Evolutionary conservation across 1,140 invertebrate genomes (phyloP).

Genomic region (Dendrolimus punctatus): DNA sequence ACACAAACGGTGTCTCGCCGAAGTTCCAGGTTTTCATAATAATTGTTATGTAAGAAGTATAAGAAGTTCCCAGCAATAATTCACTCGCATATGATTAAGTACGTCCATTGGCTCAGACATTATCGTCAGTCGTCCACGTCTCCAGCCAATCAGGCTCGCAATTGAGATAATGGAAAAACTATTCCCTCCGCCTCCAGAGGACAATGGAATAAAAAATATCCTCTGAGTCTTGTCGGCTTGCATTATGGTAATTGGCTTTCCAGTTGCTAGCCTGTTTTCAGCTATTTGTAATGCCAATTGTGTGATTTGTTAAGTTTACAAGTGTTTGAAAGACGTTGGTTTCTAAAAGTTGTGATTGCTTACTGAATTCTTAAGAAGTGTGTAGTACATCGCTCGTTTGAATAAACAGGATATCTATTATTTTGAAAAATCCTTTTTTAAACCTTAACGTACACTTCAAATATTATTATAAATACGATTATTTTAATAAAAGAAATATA

Average conservation of each 20-base stretch:
- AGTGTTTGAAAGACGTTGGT: no score
- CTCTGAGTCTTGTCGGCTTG: conserved; percentile 3
- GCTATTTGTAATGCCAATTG: conserved; percentile 3
- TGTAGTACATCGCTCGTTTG: no score
- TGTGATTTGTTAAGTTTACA: no score
- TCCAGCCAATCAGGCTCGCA: conserved; percentile 25
- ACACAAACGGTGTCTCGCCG: no score
- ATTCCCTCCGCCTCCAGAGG: conserved; percentile 22
- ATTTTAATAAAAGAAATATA: no score
- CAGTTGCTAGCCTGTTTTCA: not conserved
- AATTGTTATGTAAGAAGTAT: not conserved
- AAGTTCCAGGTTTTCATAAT: no score
- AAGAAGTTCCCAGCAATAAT: not conserved
- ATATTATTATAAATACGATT: no score
- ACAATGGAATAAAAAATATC: conserved; percentile 23
- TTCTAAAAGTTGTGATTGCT: no score
- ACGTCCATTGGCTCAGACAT: not conserved
- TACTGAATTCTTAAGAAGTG: no score
- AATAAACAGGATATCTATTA: no score
- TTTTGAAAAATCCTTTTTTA: no score
- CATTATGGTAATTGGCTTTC: conserved; percentile 1
- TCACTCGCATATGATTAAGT: not conserved
- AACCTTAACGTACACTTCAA: no score
- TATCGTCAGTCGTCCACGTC: conserved; percentile 1
- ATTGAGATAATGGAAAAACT: conserved; percentile 33